Base-by-base conservation (phyloP, 2,797 vertebrate species). In the Hirundo rustica region DNA sequence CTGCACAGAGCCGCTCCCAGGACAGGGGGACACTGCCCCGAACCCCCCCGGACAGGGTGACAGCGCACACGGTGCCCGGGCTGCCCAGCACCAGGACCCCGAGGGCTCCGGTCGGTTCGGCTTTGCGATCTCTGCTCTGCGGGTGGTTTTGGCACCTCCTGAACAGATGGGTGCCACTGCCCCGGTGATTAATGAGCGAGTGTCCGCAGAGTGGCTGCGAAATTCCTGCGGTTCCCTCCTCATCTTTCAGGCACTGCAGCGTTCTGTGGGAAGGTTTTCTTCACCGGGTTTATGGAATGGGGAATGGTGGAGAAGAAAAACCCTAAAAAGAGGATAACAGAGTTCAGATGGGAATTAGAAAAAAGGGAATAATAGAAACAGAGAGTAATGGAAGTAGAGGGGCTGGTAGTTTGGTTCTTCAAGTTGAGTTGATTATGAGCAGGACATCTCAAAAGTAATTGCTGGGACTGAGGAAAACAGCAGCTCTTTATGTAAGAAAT, bases 151-250 rank as follows among this genome's bases (percentile, higher is more conserved):
- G 34, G 30, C 23, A 10, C 4, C 36, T 8, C 4, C 22, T 5
- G 57, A 42, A 13, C 19, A 12, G 48, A 22, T 0, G 20, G 9
- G 30, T 16, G 44, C 73, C 20, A 1, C 14, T 53, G 50, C 5
- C 26, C 20, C 16, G 10, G 29, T 12, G 18, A 1, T 15, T 5
- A 1, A 51, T 45, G 8, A 30, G 7, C 0, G 21, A 54, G 15
- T 2, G 47, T 3, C 29, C 22, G 0, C 0, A 10, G 54, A 1
- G 16, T 0, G 17, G 12, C 22, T 47, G 61, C 4, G 2, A 2
- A 5, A 14, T 23, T 66, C n/a, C n/a, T 8, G 22, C 5, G 3
- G 11, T 40, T 48, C 20, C 38, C 42, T 74, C 20, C 36, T 23
- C 5, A 2, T 3, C 22, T 23, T 30, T 20, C 14, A 8, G 72